phyloP scores from a whole-genome alignment of 2,888 invertebrate species.

The Aleiodes leptofemur region DNA sequence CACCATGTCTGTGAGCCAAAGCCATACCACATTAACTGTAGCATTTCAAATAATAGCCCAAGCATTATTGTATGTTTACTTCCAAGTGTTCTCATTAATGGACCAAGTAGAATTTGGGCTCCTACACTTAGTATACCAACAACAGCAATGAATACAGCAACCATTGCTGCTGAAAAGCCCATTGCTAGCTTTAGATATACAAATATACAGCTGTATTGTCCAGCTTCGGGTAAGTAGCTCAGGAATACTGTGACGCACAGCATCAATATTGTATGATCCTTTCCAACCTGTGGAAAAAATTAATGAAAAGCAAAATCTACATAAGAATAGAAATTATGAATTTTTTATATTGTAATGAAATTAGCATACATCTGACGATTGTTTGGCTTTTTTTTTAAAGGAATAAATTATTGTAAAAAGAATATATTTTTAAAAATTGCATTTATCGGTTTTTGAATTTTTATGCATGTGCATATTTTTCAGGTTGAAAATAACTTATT shows the following conservation, averaged over 20 bases:
- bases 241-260: conserved; percentile 98
- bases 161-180: conserved; percentile 96
- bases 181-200: conserved; percentile 98
- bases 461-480: too few relatives aligned
- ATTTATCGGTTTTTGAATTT: too few relatives aligned
- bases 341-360: neutral
- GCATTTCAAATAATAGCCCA: conserved; percentile 96
- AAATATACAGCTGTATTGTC: conserved; percentile 99
- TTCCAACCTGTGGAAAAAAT: conserved; percentile 82
- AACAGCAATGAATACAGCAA: conserved; percentile 97
- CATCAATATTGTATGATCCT: conserved; percentile 96
- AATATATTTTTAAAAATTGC: too few relatives aligned
- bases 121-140: conserved; percentile 97
- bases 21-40: conserved; percentile 98
- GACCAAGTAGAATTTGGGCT: conserved; percentile 92
- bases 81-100: conserved; percentile 85
- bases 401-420: too few relatives aligned
- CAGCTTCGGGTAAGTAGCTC: conserved; percentile 98
- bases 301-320: conserved; percentile 52
- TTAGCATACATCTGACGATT: too few relatives aligned
- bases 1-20: conserved; percentile 96
- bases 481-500: too few relatives aligned
- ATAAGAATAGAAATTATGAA: conserved; percentile 10
- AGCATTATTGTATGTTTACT: conserved; percentile 98
- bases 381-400: too few relatives aligned